Base-by-base conservation (phyloP, 2,888 invertebrate genomes). In the Orchestes rusci region DNA sequence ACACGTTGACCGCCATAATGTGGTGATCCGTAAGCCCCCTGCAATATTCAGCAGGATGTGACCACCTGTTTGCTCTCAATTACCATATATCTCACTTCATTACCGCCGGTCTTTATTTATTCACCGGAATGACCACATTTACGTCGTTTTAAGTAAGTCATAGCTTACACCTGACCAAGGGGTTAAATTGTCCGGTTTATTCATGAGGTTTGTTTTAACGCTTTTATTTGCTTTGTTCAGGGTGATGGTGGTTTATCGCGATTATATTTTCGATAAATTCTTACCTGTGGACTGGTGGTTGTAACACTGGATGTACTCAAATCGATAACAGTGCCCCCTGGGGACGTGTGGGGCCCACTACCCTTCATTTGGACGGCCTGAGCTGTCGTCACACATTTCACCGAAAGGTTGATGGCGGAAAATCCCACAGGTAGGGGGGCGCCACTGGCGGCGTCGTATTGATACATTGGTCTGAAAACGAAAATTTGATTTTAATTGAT, bases 241-340 rank as follows among this genome's bases (percentile, higher is more conserved):
- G 23, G 10, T 23, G 10, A 23, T 23, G 23, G 5, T 23, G 23
- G 5, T 23, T 23, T 23, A 23, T 5, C 7, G 10, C 23, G 23
- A 23, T 32, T 36, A 36, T 17, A n/a, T 36, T 46, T 46, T 33
- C 37, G 33, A 46, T 30, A 43, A 16, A n/a, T 23, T 27, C 56
- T 58, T 69, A 84, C 88, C 79, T 88, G 87, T 59, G 89, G 89
- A 73, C 88, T 89, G 56, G 82, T 80, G 33, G 82, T 82, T 35
- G 83, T 81, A 43, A 89, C 87, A 68, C 85, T 88, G 59, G 89
- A 87, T 53, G 88, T 86, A 57, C 88, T 88, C 39, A 89, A 75
- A 70, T 89, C 89, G 71, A 89, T 87, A 57, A 88, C 87, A 10
- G 87, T 84, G 51, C 84, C 82, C 36, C 82, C 82, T 29, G 82